Percentiles rank a stretch among this genome's conserved stretches.
Conservation (phyloP, 2,888 invertebrate genomes). For the Phania funesta region DNA sequence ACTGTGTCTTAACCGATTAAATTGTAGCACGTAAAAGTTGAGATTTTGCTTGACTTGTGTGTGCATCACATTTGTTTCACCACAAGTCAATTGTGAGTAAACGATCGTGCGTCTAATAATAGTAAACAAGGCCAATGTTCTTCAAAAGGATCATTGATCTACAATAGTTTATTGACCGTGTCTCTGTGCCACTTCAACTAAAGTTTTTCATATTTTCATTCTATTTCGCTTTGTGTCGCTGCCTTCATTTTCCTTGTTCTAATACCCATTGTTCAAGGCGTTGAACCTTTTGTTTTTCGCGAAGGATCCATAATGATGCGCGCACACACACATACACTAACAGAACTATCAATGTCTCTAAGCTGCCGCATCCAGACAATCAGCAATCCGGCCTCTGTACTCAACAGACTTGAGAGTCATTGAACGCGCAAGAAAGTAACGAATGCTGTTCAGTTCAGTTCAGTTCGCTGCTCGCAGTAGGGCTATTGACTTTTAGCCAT, state of each 20-base stretch:
- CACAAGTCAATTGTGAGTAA: slow-evolving; percentile 9
- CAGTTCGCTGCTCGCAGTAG: slow-evolving; percentile 14
- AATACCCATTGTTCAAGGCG: slow-evolving; percentile 44
- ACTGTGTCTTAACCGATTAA: neutral
- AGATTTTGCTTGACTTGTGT: neutral
- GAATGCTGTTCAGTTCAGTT: slow-evolving; percentile 13
- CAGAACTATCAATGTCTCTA: neutral
- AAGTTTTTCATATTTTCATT: neutral
- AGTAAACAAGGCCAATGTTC: slow-evolving; percentile 56
- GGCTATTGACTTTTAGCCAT: slow-evolving; percentile 55
- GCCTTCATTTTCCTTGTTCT: slow-evolving; percentile 35
- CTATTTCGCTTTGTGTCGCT: neutral
- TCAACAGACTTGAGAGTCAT: slow-evolving; percentile 28
- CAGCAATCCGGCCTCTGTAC: neutral
- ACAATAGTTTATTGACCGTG: slow-evolving; percentile 48
- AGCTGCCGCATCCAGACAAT: neutral
- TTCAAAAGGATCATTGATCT: slow-evolving; percentile 61
- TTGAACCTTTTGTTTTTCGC: slow-evolving; percentile 46
- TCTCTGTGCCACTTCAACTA: neutral
- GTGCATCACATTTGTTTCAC: neutral
- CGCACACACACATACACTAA: neutral
- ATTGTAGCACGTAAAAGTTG: slow-evolving; percentile 2
- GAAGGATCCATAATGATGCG: slow-evolving; percentile 52
- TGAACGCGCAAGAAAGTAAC: slow-evolving; percentile 55
- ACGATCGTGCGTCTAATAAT: slow-evolving; percentile 46